These are phyloP conservation scores for Gerris lacustris DNA, from an alignment of 2,888 invertebrate genomes.

Conservation along the genomic window DNA sequence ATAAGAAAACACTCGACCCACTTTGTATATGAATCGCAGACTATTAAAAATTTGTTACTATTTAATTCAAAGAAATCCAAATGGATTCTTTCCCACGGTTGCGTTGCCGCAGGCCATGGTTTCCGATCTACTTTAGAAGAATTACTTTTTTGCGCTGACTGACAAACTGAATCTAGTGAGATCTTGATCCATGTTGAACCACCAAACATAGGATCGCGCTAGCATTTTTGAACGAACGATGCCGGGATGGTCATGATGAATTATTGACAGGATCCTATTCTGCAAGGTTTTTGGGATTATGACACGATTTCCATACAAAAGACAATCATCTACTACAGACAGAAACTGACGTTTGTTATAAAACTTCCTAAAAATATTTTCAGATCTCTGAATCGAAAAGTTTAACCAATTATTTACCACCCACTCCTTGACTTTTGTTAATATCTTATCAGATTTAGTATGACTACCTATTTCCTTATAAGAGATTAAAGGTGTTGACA, in stretches of 20 bases:
- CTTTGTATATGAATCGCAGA: not conserved
- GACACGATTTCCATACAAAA: not conserved
- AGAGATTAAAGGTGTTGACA: constrained; percentile 5
- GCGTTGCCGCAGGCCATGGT: not conserved
- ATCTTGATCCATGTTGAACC: not conserved
- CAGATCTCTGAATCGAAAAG: not conserved
- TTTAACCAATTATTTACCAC: constrained; percentile 7
- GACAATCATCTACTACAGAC: not conserved
- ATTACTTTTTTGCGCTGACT: not conserved
- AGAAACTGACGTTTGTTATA: not conserved
- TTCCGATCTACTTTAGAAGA: not conserved
- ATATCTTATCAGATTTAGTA: constrained; percentile 7
- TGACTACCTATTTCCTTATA: not conserved
- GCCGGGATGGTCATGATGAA: not conserved
- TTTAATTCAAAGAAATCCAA: not conserved
- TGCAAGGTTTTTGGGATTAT: not conserved
- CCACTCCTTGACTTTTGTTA: not conserved
- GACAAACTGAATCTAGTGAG: not conserved
- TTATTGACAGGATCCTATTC: not conserved
- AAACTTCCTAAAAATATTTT: not conserved
- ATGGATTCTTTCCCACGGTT: not conserved
- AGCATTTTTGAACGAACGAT: not conserved
- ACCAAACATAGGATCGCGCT: not conserved
- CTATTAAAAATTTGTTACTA: not conserved
- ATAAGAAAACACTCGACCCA: not conserved